phyloP scores from a whole-genome alignment of 92 coral and sea anemone genomes.

The Palythoa heliodiscus region DNA sequence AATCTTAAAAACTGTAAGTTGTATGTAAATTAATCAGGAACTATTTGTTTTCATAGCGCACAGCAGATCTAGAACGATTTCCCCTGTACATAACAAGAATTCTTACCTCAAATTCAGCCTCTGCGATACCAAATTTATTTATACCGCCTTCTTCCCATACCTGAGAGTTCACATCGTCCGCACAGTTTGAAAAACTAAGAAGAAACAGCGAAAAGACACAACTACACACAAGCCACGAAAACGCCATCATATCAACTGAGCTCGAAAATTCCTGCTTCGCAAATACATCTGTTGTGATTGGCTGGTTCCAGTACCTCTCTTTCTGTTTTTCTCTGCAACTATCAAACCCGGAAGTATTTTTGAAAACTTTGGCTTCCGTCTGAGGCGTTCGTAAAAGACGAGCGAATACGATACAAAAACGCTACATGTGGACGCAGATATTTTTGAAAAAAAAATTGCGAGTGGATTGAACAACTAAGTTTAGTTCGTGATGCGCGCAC shows the following conservation, averaged over 20 bases:
- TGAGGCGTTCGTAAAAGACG: too few species aligned
- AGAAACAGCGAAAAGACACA: slow-evolving; percentile 32
- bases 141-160: slow-evolving; percentile 55
- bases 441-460: too few species aligned
- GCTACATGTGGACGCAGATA: too few species aligned
- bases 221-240: background rate
- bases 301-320: slow-evolving; percentile 16
- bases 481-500: too few species aligned
- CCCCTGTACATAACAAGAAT: background rate
- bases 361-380: too few species aligned
- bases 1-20: background rate
- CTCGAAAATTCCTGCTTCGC: slow-evolving; percentile 29
- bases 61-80: background rate
- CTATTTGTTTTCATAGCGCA: background rate
- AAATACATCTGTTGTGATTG: background rate
- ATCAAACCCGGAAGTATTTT: too few species aligned
- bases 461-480: too few species aligned
- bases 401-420: too few species aligned
- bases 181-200: slow-evolving; percentile 45
- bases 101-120: slow-evolving; percentile 62
- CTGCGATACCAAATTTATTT: slow-evolving; percentile 68
- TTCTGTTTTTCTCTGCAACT: too few species aligned
- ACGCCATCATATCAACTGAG: background rate
- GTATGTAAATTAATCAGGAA: background rate
- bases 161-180: slow-evolving; percentile 49